Base-by-base conservation (phyloP, 2,888 invertebrate species). In the Diachrysia chrysitis region DNA sequence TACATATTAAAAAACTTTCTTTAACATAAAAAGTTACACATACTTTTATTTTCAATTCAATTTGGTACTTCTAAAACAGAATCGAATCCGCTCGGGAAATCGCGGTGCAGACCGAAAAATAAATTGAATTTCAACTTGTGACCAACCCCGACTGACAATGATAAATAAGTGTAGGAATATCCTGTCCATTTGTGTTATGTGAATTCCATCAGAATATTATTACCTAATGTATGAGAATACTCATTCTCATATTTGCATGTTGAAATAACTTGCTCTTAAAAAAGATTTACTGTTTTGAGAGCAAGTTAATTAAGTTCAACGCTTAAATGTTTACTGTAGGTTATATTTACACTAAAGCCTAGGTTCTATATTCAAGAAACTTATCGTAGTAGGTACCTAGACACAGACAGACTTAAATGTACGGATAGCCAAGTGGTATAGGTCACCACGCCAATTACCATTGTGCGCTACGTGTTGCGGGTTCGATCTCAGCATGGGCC, bases 51-150 rank as follows among this genome's bases (percentile, higher is more conserved):
- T 79, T 76, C 79, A 82, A 82, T 84, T 82, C 69, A 71, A 79
- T 84, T 82, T 84, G 80, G 76, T 79, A 66, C 73, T 82, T 85
- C 84, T 84, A 81, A 83, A 82, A 85, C 85, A 87, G 85, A 85
- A 88, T 81, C 78, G 81, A 89, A 90, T 82, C 69, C 92, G 80
- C 89, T 56, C 81, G 92, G 92, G 93, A 93, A 93, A 92, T 93
- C 91, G 88, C 73, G 83, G 77, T 86, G 83, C 84, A 81, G 83
- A 83, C 82, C 87, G 42, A 83, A 88, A 91, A 89, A 89, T 88
- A 92, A 93, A 92, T 93, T 92, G 90, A 90, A 90, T 91, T 72
- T 78, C 85, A 81, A 81, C 83, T 83, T 81, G 80, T 80, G 82
- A 82, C 81, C 81, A 83, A 83, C 83, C 81, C 73, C 5, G 70